Percentiles rank a stretch among this genome's conserved stretches.
Evolutionary conservation across 2,113 vertebrate species (phyloP).

Genomic region (Saccopteryx bilineata): DNA sequence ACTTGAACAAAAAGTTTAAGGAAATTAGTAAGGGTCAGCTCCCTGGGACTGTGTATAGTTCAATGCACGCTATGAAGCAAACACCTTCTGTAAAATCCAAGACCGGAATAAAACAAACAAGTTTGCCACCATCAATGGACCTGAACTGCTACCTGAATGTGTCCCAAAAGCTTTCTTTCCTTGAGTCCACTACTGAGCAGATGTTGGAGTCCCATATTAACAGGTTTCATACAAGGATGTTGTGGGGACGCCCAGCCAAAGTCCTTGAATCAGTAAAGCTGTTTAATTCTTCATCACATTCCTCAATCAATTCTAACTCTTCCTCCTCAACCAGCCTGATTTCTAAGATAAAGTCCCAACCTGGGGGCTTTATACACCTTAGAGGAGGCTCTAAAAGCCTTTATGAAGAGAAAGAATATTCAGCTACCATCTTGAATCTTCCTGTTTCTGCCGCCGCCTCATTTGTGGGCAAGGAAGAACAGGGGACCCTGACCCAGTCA

Average conservation of each 20-base stretch:
- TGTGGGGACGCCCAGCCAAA: background rate
- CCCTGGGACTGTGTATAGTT: background rate
- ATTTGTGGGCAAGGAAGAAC: background rate
- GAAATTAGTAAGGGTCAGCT: background rate
- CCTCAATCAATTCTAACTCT: background rate
- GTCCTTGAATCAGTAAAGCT: constrained; percentile 18
- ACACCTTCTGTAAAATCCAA: background rate
- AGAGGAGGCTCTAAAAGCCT: background rate
- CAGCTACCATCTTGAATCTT: background rate
- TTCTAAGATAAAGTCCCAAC: background rate
- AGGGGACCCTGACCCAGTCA: accelerated
- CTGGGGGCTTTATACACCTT: background rate
- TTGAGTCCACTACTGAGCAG: background rate
- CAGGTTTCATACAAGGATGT: background rate
- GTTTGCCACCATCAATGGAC: background rate
- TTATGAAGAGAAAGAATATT: background rate
- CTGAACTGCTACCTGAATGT: background rate
- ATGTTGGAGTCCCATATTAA: background rate
- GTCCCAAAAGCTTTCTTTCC: background rate
- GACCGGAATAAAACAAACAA: accelerated
- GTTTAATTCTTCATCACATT: background rate
- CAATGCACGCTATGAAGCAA: background rate
- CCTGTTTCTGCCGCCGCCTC: background rate
- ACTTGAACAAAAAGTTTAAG: background rate
- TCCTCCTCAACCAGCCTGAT: background rate